These are phyloP conservation scores for Eumeta japonica DNA, from an alignment of 1,140 invertebrate species.

Conservation along the genomic window DNA sequence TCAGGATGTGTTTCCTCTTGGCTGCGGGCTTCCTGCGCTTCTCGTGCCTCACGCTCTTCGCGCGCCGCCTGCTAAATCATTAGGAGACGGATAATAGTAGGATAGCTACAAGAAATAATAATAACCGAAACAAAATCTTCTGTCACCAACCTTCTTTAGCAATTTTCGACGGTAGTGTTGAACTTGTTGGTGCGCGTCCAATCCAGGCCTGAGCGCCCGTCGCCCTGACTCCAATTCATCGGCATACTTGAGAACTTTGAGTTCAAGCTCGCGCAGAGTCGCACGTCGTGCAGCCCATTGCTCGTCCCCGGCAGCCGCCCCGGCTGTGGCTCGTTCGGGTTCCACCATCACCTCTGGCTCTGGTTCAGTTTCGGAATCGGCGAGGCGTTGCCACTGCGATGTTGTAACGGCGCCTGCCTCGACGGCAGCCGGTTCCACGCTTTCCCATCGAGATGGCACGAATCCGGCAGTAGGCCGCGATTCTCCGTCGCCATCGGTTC, in stretches of 20 bases:
- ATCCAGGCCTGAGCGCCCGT: slow-evolving; percentile 72
- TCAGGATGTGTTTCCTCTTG: slow-evolving; percentile 10
- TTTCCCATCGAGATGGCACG: slow-evolving; percentile 94
- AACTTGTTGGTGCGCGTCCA: slow-evolving; percentile 80
- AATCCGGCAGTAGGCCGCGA: slow-evolving; percentile 60
- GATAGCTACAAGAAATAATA: not conserved
- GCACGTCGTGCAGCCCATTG: slow-evolving; percentile 69
- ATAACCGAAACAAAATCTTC: too few relatives aligned
- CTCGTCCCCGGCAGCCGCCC: slow-evolving; percentile 36
- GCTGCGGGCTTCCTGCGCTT: too few relatives aligned
- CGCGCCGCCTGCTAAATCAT: slow-evolving; percentile 21
- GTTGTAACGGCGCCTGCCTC: slow-evolving; percentile 88
- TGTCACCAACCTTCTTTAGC: slow-evolving; percentile 70
- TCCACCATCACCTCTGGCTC: slow-evolving; percentile 88
- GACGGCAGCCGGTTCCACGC: slow-evolving; percentile 74
- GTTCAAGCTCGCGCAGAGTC: slow-evolving; percentile 88
- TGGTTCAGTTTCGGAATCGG: slow-evolving; percentile 42
- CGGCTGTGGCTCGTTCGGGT: slow-evolving; percentile 72
- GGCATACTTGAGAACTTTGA: slow-evolving; percentile 93
- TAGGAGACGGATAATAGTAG: not conserved
- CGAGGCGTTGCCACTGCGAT: slow-evolving; percentile 79
- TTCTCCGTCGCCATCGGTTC: slow-evolving; percentile 7
- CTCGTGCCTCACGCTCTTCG: slow-evolving; percentile 25
- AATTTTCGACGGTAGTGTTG: slow-evolving; percentile 90
- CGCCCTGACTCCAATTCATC: slow-evolving; percentile 91